phyloP scores from a whole-genome alignment of 2,113 vertebrate genomes.

The Sisor rabdophorus region DNA sequence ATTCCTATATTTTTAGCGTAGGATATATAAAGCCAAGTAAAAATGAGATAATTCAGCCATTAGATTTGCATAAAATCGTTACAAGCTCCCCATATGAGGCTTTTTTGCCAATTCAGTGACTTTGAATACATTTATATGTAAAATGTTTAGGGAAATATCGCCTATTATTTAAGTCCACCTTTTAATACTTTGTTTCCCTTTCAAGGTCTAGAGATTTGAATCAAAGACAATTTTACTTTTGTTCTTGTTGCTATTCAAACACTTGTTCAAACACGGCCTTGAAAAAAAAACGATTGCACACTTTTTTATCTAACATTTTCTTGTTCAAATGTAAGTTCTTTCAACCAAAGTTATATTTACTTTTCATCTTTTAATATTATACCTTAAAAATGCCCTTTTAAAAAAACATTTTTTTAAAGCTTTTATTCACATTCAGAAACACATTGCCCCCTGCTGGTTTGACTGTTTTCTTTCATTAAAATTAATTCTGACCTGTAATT shows the following conservation, averaged over 20 bases:
- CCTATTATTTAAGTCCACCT: background rate
- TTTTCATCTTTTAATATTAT: background rate
- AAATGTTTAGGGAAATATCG: background rate
- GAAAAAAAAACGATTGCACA: background rate
- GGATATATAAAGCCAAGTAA: no score
- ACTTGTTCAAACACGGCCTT: background rate
- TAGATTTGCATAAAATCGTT: background rate
- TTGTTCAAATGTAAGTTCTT: background rate
- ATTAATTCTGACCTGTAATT: no score
- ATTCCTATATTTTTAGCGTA: no score
- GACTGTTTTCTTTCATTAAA: background rate
- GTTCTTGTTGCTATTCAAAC: background rate
- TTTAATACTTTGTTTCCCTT: background rate
- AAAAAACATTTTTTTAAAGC: background rate
- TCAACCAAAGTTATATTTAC: background rate
- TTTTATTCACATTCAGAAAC: background rate
- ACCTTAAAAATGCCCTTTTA: background rate
- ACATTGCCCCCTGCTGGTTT: conserved; percentile 38
- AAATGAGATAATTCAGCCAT: no score
- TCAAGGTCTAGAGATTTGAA: conserved; percentile 10
- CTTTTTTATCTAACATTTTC: background rate
- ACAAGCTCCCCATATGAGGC: background rate
- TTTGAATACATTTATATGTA: background rate
- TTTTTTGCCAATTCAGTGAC: background rate
- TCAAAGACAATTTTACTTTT: background rate